Evolutionary conservation across 1,140 invertebrate species (phyloP).

Genomic region (Drosophila neocordata): DNA sequence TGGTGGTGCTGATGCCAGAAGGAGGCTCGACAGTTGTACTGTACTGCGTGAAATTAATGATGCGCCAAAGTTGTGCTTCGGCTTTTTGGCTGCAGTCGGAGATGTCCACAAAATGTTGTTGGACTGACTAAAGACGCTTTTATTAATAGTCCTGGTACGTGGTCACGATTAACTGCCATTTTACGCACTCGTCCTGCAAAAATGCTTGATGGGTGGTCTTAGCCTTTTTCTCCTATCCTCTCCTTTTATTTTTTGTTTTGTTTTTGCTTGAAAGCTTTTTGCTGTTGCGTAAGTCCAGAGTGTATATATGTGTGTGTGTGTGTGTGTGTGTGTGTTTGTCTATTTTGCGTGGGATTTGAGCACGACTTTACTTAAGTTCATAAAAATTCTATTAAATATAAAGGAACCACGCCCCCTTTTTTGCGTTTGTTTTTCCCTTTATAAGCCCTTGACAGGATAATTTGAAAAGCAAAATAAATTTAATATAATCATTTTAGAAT

Average conservation of each 20-base stretch:
- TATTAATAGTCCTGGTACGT: slow-evolving; percentile 80
- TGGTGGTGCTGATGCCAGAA: slow-evolving; percentile 5
- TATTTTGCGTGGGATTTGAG: slow-evolving; percentile 75
- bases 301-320: slow-evolving; percentile 48
- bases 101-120: slow-evolving; percentile 75
- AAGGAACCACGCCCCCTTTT: slow-evolving; percentile 41
- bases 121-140: slow-evolving; percentile 70
- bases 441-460: not conserved
- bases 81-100: slow-evolving; percentile 52
- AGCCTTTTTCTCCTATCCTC: not conserved
- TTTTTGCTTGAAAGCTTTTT: slow-evolving; percentile 79
- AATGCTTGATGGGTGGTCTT: slow-evolving; percentile 26
- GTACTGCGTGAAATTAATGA: slow-evolving; percentile 76
- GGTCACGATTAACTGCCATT: slow-evolving; percentile 80
- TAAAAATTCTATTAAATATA: slow-evolving; percentile 78
- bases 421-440: not conserved
- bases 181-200: slow-evolving; percentile 64
- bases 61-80: slow-evolving; percentile 68
- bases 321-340: slow-evolving; percentile 41
- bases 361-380: slow-evolving; percentile 80
- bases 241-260: slow-evolving; percentile 22
- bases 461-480: slow-evolving; percentile 4
- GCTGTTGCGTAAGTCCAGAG: slow-evolving; percentile 76
- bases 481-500: not conserved
- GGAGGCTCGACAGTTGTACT: slow-evolving; percentile 72